Evolutionary conservation across 2,113 vertebrate genomes (phyloP).

Genomic region (Mola mola): DNA sequence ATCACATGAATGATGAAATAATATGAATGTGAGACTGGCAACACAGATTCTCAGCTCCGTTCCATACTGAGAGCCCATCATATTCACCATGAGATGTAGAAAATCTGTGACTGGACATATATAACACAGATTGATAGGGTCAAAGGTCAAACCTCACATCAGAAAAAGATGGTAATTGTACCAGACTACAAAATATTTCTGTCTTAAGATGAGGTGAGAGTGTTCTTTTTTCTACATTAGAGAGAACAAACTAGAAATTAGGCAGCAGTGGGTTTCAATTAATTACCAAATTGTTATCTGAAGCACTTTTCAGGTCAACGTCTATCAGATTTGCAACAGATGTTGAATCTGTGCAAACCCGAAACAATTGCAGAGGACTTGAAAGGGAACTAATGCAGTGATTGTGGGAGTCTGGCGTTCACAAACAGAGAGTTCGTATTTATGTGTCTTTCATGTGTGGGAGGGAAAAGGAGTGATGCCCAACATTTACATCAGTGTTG

Average conservation of each 20-base stretch:
- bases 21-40: too few relatives aligned
- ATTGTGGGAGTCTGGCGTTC: constrained; percentile 12
- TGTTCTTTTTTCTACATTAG: background rate
- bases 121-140: too few relatives aligned
- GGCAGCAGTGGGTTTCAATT: background rate
- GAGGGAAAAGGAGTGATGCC: constrained; percentile 22
- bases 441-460: constrained; percentile 30
- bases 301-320: constrained; percentile 30
- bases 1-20: too few relatives aligned
- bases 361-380: constrained; percentile 44
- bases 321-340: constrained; percentile 24
- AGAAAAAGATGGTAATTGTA: too few relatives aligned
- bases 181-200: background rate
- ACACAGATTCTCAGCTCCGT: too few relatives aligned
- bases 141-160: too few relatives aligned
- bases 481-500: constrained; percentile 10
- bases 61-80: too few relatives aligned
- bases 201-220: background rate
- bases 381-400: constrained; percentile 33
- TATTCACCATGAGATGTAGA: too few relatives aligned
- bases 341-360: constrained; percentile 26
- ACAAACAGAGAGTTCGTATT: background rate
- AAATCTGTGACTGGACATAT: too few relatives aligned
- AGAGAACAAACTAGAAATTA: background rate
- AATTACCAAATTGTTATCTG: constrained; percentile 28